Conservation (phyloP, 2,888 invertebrate species). For the Zele albiditarsus region DNA sequence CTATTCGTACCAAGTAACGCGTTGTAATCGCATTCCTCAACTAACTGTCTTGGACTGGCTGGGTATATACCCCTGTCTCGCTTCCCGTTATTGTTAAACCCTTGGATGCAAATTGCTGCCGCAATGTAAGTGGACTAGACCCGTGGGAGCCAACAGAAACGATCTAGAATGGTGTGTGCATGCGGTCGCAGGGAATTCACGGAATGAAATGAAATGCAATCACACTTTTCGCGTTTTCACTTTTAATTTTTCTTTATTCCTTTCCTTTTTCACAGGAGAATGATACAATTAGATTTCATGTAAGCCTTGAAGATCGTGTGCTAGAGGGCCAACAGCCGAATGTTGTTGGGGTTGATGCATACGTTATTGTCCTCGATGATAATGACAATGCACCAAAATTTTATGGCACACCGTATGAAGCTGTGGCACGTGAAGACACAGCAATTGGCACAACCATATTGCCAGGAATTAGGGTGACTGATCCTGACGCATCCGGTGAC, state of each 20-base stretch:
- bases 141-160: constrained; percentile 2
- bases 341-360: constrained; percentile 83
- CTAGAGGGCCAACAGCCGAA: constrained; percentile 77
- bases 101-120: constrained; percentile 31
- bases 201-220: neutral
- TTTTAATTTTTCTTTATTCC: constrained; percentile 44
- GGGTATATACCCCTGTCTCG: neutral
- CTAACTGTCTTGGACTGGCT: constrained; percentile 41
- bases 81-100: constrained; percentile 46
- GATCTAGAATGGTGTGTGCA: neutral
- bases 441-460: constrained; percentile 82
- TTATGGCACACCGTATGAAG: constrained; percentile 85
- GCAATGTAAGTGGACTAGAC: constrained; percentile 4
- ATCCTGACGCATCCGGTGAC: constrained; percentile 87
- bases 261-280: constrained; percentile 77
- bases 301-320: constrained; percentile 86
- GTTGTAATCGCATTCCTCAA: constrained; percentile 47
- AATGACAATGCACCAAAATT: constrained; percentile 88
- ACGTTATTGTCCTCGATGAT: constrained; percentile 89
- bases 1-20: neutral
- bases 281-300: constrained; percentile 85
- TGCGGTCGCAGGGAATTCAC: neutral
- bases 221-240: neutral
- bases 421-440: constrained; percentile 85
- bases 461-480: constrained; percentile 82